Percentiles rank a stretch among this genome's conserved stretches.
phyloP scores from a whole-genome alignment of 2,113 vertebrate species.

The Telmatochromis sp. region DNA sequence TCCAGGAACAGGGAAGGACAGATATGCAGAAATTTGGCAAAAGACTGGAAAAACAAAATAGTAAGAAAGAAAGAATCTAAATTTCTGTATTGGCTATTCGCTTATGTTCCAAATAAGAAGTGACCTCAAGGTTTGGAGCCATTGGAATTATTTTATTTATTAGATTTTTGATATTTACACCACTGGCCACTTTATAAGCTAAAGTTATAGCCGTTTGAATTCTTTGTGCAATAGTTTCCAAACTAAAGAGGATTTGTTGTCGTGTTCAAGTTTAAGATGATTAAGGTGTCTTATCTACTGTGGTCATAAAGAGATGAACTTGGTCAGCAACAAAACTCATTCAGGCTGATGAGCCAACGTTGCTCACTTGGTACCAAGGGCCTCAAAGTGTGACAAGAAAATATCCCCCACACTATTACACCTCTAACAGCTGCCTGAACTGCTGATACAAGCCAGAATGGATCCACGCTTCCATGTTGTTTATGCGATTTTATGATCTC shows the following conservation, averaged over 20 bases:
- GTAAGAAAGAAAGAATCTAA: not conserved
- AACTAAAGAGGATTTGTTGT: not conserved
- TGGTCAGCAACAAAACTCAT: not conserved
- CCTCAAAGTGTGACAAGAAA: not conserved
- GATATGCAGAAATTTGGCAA: not conserved
- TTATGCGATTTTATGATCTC: not conserved
- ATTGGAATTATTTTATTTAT: not conserved
- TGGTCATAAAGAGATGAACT: not conserved
- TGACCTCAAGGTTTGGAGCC: not conserved
- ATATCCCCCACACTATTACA: not conserved
- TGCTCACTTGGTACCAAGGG: not conserved
- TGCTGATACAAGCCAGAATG: not conserved
- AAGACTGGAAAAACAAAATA: not conserved
- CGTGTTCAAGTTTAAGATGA: not conserved
- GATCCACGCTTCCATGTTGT: not conserved
- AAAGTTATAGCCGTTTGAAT: not conserved
- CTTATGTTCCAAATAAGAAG: not conserved
- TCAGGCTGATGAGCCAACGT: not conserved
- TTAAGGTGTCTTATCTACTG: not conserved
- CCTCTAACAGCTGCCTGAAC: not conserved
- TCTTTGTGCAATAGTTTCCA: not conserved
- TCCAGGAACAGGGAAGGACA: not conserved
- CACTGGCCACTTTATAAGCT: not conserved
- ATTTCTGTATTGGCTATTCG: not conserved
- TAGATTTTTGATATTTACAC: not conserved